Percentiles rank a stretch among this genome's conserved stretches.
Conservation (phyloP, 2,888 invertebrate species). For the Luperina testacea region DNA sequence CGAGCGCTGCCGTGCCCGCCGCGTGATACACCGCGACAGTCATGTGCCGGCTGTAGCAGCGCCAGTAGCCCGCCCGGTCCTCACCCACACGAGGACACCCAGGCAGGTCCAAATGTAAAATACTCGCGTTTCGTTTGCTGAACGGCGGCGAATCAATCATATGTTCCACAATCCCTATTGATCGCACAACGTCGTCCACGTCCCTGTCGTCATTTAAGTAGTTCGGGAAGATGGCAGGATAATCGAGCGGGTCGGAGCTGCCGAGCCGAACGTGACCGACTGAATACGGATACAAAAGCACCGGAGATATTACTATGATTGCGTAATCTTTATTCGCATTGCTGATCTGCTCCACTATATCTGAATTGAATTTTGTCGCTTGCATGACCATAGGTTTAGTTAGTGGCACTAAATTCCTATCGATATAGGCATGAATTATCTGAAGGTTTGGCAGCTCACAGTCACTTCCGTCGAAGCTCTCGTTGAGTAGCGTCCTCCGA, state of each 20-base stretch:
- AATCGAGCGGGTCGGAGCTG: conserved; percentile 68
- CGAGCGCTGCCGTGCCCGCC: conserved; percentile 76
- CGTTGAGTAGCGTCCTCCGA: conserved; percentile 62
- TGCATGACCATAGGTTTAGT: conserved; percentile 58
- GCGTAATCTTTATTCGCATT: conserved; percentile 67
- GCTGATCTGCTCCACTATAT: conserved; percentile 69
- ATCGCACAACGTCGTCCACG: conserved; percentile 70
- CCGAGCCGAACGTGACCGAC: conserved; percentile 74
- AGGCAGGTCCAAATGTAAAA: conserved; percentile 68
- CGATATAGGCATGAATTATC: conserved; percentile 72
- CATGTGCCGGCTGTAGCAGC: conserved; percentile 79
- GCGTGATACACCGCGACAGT: conserved; percentile 77
- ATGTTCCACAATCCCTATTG: conserved; percentile 73
- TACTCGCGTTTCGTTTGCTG: conserved; percentile 64
- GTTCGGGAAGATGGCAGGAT: conserved; percentile 76
- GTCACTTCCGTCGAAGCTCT: conserved; percentile 62
- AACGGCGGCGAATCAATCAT: conserved; percentile 68
- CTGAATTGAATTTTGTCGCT: conserved; percentile 58
- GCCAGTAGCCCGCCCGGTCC: conserved; percentile 71
- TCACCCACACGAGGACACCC: conserved; percentile 69
- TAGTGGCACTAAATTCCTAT: conserved; percentile 63
- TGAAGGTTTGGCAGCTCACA: conserved; percentile 78
- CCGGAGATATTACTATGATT: conserved; percentile 70
- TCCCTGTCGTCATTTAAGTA: conserved; percentile 75
- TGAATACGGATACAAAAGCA: conserved; percentile 75